These are phyloP conservation scores for Flexamia atlantica DNA, from an alignment of 2,888 invertebrate genomes.

Conservation along the genomic window DNA sequence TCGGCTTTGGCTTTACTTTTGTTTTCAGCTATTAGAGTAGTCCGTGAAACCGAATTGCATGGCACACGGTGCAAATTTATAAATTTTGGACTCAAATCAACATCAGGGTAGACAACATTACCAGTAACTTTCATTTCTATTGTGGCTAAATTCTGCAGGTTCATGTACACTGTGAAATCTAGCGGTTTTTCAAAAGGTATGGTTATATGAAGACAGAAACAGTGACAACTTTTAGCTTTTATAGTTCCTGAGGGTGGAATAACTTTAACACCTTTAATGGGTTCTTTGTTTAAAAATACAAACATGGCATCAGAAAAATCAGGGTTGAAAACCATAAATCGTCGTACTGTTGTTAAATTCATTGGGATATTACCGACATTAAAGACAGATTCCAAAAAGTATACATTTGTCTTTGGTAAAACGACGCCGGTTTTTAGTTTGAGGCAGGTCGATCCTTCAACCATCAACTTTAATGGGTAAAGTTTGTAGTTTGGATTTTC, in stretches of 20 bases:
- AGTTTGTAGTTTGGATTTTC: constrained; percentile 42
- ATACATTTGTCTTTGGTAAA: constrained; percentile 67
- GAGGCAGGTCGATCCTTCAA: constrained; percentile 72
- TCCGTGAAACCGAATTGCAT: constrained; percentile 62
- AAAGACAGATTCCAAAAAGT: constrained; percentile 69
- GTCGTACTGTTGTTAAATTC: constrained; percentile 71
- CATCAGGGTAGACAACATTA: constrained; percentile 67
- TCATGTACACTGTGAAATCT: constrained; percentile 64
- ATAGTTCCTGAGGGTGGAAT: constrained; percentile 66
- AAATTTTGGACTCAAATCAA: constrained; percentile 61
- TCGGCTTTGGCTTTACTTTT: constrained; percentile 60
- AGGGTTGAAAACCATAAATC: constrained; percentile 70
- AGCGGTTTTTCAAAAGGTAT: constrained; percentile 65
- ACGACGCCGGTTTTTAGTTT: constrained; percentile 69
- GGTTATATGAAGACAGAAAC: constrained; percentile 62
- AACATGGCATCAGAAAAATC: constrained; percentile 56
- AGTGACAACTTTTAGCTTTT: constrained; percentile 64
- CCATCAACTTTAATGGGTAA: constrained; percentile 70
- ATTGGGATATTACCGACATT: constrained; percentile 73
- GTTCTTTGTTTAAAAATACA: constrained; percentile 56
- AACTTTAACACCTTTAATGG: constrained; percentile 62
- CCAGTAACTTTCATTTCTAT: constrained; percentile 66
- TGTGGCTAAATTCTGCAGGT: constrained; percentile 57
- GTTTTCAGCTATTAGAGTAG: constrained; percentile 64
- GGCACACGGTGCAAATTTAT: constrained; percentile 40